Base-by-base conservation (phyloP, 2,797 vertebrate genomes). In the Xenentodon cancila region DNA sequence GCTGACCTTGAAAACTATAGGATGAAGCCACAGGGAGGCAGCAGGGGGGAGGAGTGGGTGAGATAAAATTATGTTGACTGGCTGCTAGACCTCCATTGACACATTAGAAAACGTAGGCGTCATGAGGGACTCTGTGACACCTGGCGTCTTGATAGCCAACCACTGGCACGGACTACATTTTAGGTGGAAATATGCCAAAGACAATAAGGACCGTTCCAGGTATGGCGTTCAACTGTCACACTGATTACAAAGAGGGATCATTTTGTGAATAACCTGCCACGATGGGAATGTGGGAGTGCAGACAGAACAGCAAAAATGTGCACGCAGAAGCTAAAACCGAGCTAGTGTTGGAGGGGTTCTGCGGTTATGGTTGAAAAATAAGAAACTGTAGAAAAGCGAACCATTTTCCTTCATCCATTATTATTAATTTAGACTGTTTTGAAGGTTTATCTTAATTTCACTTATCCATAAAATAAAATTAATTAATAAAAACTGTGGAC, bases 1-100 rank as follows among this genome's bases (percentile, higher is more conserved):
- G 73, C 67, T 89, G 86, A 91, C 86, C 85, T 75, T 85, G 81
- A 90, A 83, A 68, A 69, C 71, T 76, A 52, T 55, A 59, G 71
- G 25, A 79, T 75, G 77, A 84, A 85, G 60, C 53, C 53, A 81
- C 12, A 56, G 62, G 50, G 56, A 56, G 64, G 60, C 53, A 54
- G 80, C 12, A 56, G 62, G 50, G 56, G 53, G 64, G 64, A 59
- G 30, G 42, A 70, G 53, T 44, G 25, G 12, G 34, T 42, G 65
- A 77, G 58, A 57, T 63, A 21, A 76, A 73, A 70, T 68, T 8
- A 79, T 81, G 55, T 66, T 19, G 68, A 46, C 59, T 32, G 53
- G 44, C 55, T 64, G 16, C 27, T 50, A 64, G 46, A 21, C 5
- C 16, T 48, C 43, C 20, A 45, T 71, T 64, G 60, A 73, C 34